phyloP scores from a whole-genome alignment of 2,113 vertebrate genomes.

The Leucopternis melanops region DNA sequence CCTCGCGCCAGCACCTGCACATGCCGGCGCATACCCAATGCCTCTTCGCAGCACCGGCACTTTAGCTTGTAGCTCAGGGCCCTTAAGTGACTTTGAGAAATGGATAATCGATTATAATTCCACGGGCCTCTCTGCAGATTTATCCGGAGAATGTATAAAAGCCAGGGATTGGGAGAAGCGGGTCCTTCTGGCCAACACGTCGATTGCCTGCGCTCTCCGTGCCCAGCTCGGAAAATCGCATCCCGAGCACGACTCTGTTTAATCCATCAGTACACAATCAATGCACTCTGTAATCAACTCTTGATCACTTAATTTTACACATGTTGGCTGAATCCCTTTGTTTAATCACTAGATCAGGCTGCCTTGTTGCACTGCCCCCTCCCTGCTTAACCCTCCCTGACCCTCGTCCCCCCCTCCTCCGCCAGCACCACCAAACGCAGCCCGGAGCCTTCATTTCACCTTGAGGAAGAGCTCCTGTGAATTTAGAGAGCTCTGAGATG shows the following conservation, averaged over 20 bases:
- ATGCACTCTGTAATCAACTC: conserved; percentile 82
- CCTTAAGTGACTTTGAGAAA: conserved; percentile 94
- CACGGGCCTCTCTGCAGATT: conserved; percentile 73
- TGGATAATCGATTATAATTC: conserved; percentile 93
- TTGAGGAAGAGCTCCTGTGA: conserved; percentile 48
- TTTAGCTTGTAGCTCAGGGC: conserved; percentile 77
- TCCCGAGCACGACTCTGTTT: conserved; percentile 71
- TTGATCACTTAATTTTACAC: conserved; percentile 80
- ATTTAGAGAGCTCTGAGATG: conserved; percentile 18
- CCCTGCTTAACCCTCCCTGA: conserved; percentile 39
- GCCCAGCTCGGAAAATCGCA: conserved; percentile 64
- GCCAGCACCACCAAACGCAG: neutral
- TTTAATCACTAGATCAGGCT: conserved; percentile 72
- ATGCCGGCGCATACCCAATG: conserved; percentile 85
- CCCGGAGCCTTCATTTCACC: conserved; percentile 65
- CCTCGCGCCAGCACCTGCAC: conserved; percentile 67
- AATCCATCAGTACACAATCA: conserved; percentile 79
- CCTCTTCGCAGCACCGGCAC: conserved; percentile 78
- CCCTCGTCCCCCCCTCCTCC: neutral
- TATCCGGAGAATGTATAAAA: conserved; percentile 71
- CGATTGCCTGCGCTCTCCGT: conserved; percentile 60
- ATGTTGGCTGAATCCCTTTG: conserved; percentile 77
- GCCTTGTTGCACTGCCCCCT: conserved; percentile 48
- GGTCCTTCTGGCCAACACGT: conserved; percentile 64
- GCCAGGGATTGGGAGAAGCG: conserved; percentile 63